Base-by-base conservation (phyloP, 35 echinoderm and acorn worm genomes). In the Heliocidaris erythrogramma region DNA sequence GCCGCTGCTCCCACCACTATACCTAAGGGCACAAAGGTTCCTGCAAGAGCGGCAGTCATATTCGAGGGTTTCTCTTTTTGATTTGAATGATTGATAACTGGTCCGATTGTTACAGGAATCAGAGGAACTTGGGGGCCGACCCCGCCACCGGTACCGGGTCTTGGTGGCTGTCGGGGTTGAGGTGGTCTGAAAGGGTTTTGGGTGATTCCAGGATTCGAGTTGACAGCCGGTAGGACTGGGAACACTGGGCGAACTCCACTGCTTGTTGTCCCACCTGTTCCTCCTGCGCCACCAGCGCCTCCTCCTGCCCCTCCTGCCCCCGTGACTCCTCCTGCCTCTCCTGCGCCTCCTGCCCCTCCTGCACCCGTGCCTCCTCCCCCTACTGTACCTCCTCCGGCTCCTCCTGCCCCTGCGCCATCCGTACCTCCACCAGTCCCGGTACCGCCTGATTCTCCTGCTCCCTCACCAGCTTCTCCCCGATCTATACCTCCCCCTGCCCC, bases 61-160 rank as follows among this genome's bases (percentile, higher is more conserved):
- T 16, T 17, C 11, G 87, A 89, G 12, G 87, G 31, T 89, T 89
- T 89, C 87, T 89, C 24, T 32, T 48, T 89, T 47, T 89, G 87
- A 48, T 89, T 89, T 5, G 47, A 32, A 31, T 89, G 87, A 18
- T 89, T 89, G 31, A 89, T 48, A 48, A 89, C 87, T 32, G 87
- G 87, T 47, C 87, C 87, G 10, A 89, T 89, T 47, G 87, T 89
- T 89, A 13, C 7, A n/a, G 87, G 87, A 89, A 89, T 89, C 5
- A 89, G 47, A 48, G 87, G 87, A 48, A 89, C 87, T 24, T 89
- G 87, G 87, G 87, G 87, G 42, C 87, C 87, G 30, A 30, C 87
- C 18, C 87, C 87, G 9, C 31, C 30, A 32, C 87, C 87, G 32
- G 47, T 48, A 47, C 31, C 47, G 5, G 87, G 30, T 13, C 47